Evolutionary conservation across 2,888 invertebrate genomes (phyloP), one percentile per base, ranked within the genome.

Genomic region (Gastracanthus pulcherrimus): DNA sequence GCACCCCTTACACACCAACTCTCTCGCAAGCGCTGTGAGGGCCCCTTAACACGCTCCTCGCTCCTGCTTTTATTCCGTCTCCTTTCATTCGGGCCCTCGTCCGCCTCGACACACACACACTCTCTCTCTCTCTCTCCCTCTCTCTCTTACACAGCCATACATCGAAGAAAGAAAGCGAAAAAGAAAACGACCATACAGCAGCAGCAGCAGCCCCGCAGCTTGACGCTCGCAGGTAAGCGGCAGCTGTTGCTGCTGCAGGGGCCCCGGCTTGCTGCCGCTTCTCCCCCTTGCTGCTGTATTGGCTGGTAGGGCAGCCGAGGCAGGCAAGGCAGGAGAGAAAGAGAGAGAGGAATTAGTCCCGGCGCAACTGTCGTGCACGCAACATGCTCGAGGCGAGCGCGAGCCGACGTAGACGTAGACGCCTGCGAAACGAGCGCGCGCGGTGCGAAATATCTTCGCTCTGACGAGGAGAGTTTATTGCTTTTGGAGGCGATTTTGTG

Each of bases 341-440:
- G 84, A 85, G 84, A 84, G 81, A 87, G 84, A 86, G 45, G 87
- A 90, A 91, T 91, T 90, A 91, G 91, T 91, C 89, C 89, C 89
- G 90, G 88, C 90, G 86, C 90, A 91, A 91, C 91, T 89, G 89
- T 89, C 90, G 90, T 87, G 85, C 88, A 87, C 83, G 88, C 87
- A 91, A 88, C 90, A 89, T 87, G 88, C 80, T 38, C 81, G 76
- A 81, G 62, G 26, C 67, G n/a, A 79, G 38, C 36, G 36, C 51
- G 51, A 51, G 51, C 55, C 23, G 26, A 55, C n/a, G n/a, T n/a
- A n/a, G n/a, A n/a, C n/a, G n/a, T n/a, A n/a, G n/a, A n/a, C n/a
- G n/a, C n/a, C n/a, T n/a, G n/a, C n/a, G n/a, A n/a, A n/a, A n/a
- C n/a, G n/a, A 55, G 55, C 55, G 55, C 55, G 55, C 16, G 31